Base-by-base conservation (phyloP, 2,113 vertebrate species). In the Pseudorhombus dupliciocellatus region DNA sequence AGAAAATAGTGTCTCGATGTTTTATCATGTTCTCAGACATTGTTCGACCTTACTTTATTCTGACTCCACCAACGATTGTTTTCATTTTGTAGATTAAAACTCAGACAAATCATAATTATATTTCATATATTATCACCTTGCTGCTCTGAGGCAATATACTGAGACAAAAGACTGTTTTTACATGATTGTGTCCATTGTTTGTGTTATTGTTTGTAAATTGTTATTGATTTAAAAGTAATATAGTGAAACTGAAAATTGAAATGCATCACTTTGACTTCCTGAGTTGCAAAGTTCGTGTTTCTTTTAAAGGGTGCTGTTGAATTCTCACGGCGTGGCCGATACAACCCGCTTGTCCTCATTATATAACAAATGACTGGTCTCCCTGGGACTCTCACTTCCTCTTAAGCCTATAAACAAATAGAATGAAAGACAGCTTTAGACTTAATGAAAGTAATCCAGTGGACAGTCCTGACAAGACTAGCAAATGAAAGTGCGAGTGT, bases 391-490 rank as follows among this genome's bases (percentile, higher is more conserved):
- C 52, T 46, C 22, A 50, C 46, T 46, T 21, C 2, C 16, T 14
- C 30, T 57, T 31, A 21, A 57, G 53, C 30, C 24, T 64, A 4
- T 61, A 53, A 26, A 71, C 60, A 58, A 44, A 15, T 10, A 68
- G 42, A 61, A 12, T 62, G 53, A 54, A 34, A 46, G 31, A 51
- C 24, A 48, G 65, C 66, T 51, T 75, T 14, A 1, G 46, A 26
- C 78, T 81, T 28, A 60, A 60, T 64, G 54, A 70, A 61, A 73
- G 66, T 51, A 73, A 57, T 69, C 25, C 30, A 58, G 51, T 42
- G 22, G 12, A 85, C 50, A 66, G 74, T 83, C 80, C 70, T 66
- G 20, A 68, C 56, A 85, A 86, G 72, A 70, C 64, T 63, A 51
- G 64, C 46, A 74, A 73, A 76, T 68, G 70, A 70, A 18, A 68